Base-by-base conservation (phyloP, 1,140 invertebrate genomes). In the Nephila pilipes region DNA sequence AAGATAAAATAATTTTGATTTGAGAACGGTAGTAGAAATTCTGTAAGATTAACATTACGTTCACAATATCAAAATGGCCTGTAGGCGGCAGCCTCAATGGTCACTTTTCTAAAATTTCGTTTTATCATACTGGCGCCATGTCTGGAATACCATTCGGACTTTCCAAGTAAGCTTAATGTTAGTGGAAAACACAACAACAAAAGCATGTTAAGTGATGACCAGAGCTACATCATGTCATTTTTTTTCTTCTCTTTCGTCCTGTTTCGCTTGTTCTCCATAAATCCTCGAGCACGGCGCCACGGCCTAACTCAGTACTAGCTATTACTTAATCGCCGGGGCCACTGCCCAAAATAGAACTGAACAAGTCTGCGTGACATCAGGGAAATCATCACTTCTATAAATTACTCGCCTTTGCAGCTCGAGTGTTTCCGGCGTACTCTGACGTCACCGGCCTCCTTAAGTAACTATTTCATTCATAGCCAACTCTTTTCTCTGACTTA, bases 361-460 rank as follows among this genome's bases (percentile, higher is more conserved):
- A 85, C 22, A 36, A 60, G 83, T 85, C 55, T 75, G 32, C 38
- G 87, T 88, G 38, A 88, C 87, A 54, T 29, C 22, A 54, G n/a
- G 60, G 75, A 75, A 65, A 65, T 69, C 87, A 88, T 75, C 87
- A 88, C 65, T 69, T 88, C 87, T 88, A 88, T 75, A 88, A 88
- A 88, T 88, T 69, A 54, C 87, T n/a, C 65, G 38, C 38, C 65
- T 63, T 58, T 38, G 58, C 29, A 57, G 36, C 29, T 20, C 25
- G 65, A 69, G 63, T 69, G 87, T 75, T 65, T 88, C 87, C 60
- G 58, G 87, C 79, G 58, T 10, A 8, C 32, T 54, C 16, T 69
- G 60, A 69, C 87, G 87, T 69, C 87, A 75, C 25, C 25, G 25
- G 2, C n/a, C 25, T 57, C 12, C 58, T 87, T 29, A 38, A 58